Conservation (phyloP, 2,797 vertebrate species). For the Pangasius krempfi region DNA sequence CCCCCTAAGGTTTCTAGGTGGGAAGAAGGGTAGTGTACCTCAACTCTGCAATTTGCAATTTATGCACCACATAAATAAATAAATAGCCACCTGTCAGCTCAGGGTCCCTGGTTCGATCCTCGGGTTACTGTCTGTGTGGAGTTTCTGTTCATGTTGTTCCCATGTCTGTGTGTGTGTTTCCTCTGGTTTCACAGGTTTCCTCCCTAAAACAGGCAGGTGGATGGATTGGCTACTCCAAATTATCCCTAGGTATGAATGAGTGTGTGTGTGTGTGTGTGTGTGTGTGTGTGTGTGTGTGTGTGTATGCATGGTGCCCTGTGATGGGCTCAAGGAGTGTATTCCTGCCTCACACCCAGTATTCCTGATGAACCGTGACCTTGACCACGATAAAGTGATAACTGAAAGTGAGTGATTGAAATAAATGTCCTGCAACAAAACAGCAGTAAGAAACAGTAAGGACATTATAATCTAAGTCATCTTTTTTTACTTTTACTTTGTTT, state of each 20-base stretch:
- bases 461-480: neutral
- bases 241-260: too few species aligned
- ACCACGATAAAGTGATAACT: neutral
- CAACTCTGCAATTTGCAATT: neutral
- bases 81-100: neutral
- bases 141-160: neutral
- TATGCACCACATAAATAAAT: neutral
- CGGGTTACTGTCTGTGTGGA: neutral
- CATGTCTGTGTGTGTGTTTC: too few species aligned
- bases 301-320: too few species aligned
- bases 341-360: too few species aligned
- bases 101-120: too few species aligned
- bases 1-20: neutral
- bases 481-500: neutral
- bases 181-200: too few species aligned
- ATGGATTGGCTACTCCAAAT: too few species aligned
- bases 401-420: neutral
- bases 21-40: neutral
- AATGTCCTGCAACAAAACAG: neutral
- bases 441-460: neutral
- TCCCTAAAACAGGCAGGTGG: too few species aligned
- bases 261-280: too few species aligned
- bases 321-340: neutral
- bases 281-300: too few species aligned
- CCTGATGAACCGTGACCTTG: neutral